These are phyloP conservation scores for Pelagia noctiluca DNA, from an alignment of 30 jellyfish, hydroid and myxozoan species.

Conservation along the genomic window DNA sequence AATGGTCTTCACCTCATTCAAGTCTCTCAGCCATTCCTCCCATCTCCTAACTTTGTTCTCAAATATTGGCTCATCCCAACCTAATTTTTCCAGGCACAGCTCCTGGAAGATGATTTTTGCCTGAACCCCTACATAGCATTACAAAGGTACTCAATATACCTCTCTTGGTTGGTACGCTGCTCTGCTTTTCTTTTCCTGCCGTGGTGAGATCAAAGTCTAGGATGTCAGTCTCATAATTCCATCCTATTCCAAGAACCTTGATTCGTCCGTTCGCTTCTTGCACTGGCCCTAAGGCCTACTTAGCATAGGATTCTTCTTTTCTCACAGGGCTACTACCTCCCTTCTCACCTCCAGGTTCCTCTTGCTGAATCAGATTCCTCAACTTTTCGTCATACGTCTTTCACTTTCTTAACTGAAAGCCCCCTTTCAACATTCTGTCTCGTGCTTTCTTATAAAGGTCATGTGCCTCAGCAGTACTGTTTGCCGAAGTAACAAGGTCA, in stretches of 20 bases:
- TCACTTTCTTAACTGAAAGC: neutral
- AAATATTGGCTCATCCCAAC: conserved; percentile 60
- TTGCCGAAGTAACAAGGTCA: conserved; percentile 36
- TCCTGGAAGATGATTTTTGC: conserved; percentile 46
- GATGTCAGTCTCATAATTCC: neutral
- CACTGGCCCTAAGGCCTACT: neutral
- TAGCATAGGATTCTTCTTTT: neutral
- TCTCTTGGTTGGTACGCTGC: conserved; percentile 12
- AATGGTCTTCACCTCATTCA: conserved; percentile 8
- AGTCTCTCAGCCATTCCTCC: conserved; percentile 36
- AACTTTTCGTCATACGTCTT: neutral
- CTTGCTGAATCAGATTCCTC: neutral
- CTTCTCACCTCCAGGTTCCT: neutral
- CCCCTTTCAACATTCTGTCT: neutral
- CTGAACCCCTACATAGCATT: neutral
- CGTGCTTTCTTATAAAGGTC: conserved; percentile 1
- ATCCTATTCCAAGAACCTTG: conserved; percentile 12
- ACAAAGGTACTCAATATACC: conserved; percentile 14
- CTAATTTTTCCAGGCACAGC: conserved; percentile 16
- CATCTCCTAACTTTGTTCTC: conserved; percentile 27
- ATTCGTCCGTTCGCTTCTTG: neutral
- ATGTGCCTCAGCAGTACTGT: conserved; percentile 8
- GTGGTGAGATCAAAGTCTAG: conserved; percentile 1
- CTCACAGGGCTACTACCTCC: neutral
- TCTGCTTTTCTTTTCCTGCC: neutral